Percentiles rank a stretch among this genome's conserved stretches.
Conservation (phyloP, 1,140 invertebrate genomes). For the Drosophila auraria region DNA sequence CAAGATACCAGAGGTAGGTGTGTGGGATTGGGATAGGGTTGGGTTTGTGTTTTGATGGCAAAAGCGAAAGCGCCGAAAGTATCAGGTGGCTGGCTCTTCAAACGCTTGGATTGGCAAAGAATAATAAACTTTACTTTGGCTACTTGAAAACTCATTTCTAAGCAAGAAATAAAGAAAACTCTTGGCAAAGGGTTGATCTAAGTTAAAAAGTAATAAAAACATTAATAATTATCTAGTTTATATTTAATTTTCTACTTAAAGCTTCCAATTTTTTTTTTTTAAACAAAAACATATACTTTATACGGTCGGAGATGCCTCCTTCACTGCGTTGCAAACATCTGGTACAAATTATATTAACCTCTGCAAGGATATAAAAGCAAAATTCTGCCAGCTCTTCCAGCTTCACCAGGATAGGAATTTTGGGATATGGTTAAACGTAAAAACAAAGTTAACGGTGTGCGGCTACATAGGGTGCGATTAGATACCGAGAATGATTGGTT, state of each 20-base stretch:
- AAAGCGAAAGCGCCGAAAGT: constrained; percentile 36
- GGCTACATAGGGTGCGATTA: constrained; percentile 52
- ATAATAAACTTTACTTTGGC: neutral
- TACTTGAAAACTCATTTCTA: neutral
- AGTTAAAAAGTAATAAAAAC: neutral
- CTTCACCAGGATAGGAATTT: constrained; percentile 5
- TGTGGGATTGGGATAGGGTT: constrained; percentile 3
- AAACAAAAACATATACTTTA: no score
- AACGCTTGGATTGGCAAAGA: constrained; percentile 4
- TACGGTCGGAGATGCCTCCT: no score
- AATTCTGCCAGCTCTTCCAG: neutral
- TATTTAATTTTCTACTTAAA: no score
- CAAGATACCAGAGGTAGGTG: constrained; percentile 60
- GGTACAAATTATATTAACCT: no score
- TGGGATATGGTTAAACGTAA: constrained; percentile 30
- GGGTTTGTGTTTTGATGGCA: constrained; percentile 16
- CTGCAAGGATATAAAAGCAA: no score
- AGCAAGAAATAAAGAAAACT: neutral
- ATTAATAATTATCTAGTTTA: neutral
- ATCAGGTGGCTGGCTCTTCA: neutral
- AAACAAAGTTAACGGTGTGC: constrained; percentile 24
- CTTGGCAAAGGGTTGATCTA: neutral
- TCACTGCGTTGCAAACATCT: no score
- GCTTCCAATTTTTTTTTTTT: no score
- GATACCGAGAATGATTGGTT: constrained; percentile 40